Evolutionary conservation across 2,888 invertebrate species (phyloP).

Genomic region (Nomada goodeniana): DNA sequence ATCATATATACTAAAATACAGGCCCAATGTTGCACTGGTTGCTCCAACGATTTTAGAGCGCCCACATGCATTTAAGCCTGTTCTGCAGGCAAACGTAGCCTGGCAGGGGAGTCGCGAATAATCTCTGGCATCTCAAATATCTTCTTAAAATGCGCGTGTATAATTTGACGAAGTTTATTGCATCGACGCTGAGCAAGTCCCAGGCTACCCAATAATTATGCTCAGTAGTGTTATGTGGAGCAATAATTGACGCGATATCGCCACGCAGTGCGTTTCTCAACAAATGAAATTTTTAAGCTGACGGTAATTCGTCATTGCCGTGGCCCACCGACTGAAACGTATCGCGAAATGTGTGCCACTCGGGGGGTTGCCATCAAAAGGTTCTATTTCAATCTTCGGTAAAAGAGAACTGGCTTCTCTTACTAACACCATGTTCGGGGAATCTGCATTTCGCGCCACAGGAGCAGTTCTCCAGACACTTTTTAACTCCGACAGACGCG

Average conservation of each 20-base stretch:
- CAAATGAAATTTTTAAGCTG: slow-evolving; percentile 7
- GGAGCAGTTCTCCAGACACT: too few species aligned
- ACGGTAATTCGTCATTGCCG: neutral
- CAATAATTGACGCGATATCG: neutral
- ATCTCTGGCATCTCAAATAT: neutral
- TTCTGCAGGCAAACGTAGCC: neutral
- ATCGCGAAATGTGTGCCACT: slow-evolving; percentile 4
- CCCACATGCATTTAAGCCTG: neutral
- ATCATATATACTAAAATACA: neutral
- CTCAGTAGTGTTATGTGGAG: neutral
- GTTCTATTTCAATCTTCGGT: neutral
- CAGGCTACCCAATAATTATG: neutral
- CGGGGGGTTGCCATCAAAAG: neutral
- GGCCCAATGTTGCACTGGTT: neutral
- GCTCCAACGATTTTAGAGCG: neutral
- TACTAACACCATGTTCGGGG: neutral
- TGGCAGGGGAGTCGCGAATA: neutral
- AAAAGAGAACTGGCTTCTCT: neutral
- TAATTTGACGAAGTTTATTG: neutral
- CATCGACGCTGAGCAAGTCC: neutral
- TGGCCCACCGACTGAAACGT: neutral
- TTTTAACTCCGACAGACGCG: too few species aligned
- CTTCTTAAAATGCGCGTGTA: neutral
- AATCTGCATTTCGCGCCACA: neutral
- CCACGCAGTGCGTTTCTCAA: neutral